Percentiles rank a stretch among this genome's conserved stretches.
Conservation (phyloP, 2,113 vertebrate species). For the Phasianus colchicus region DNA sequence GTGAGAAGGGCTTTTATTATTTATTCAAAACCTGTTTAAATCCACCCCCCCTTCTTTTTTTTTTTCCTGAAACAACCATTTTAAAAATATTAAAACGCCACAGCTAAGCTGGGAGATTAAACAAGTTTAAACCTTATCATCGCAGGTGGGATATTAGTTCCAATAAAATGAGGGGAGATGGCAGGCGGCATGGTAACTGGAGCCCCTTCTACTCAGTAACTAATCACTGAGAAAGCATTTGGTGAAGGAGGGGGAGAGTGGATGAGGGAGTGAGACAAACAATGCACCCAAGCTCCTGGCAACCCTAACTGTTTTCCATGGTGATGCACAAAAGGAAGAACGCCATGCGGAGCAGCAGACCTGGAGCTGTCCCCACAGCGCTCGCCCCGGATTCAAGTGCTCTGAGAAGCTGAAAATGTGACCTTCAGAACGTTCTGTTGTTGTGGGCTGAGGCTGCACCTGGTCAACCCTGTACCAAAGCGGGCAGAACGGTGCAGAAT, state of each 20-base stretch:
- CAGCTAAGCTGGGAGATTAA: constrained; percentile 76
- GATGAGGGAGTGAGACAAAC: constrained; percentile 44
- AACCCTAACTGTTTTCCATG: constrained; percentile 67
- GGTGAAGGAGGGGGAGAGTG: constrained; percentile 48
- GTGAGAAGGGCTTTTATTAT: constrained; percentile 69
- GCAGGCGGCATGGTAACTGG: constrained; percentile 65
- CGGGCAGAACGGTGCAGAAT: background rate
- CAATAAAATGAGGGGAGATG: constrained; percentile 54
- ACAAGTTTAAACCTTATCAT: constrained; percentile 72
- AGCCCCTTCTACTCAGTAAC: constrained; percentile 63
- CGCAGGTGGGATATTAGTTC: constrained; percentile 71
- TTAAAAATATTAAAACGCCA: constrained; percentile 77
- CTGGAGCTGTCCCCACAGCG: constrained; percentile 34
- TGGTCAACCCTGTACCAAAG: background rate
- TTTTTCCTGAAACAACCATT: constrained; percentile 57
- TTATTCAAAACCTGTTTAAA: constrained; percentile 74
- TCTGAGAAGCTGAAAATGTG: constrained; percentile 20
- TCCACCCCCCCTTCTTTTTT: background rate
- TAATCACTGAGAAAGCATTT: constrained; percentile 75
- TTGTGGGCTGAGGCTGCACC: background rate
- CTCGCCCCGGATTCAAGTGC: constrained; percentile 51
- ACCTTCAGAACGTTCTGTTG: constrained; percentile 26
- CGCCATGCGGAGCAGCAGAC: background rate
- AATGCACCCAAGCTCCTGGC: constrained; percentile 62
- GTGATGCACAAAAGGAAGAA: constrained; percentile 67